A percentile compares a stretch with the other conserved stretches of the same genome.
These are phyloP conservation scores for Ephydatia muelleri DNA, from an alignment of 37 sponge, comb jelly and placozoan genomes.

Conservation along the genomic window DNA sequence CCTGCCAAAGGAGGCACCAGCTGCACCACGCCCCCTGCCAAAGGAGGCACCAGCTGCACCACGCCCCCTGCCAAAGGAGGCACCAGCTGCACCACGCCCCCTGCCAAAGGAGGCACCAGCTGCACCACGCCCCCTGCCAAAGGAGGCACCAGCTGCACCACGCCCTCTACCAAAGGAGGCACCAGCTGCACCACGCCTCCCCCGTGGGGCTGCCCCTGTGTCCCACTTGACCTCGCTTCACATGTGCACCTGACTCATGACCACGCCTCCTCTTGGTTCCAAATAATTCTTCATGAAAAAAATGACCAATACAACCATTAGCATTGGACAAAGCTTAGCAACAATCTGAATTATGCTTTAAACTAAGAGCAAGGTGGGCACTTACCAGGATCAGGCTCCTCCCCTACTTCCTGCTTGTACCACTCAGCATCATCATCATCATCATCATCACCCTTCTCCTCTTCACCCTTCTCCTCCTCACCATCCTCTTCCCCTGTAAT, in stretches of 20 bases:
- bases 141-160: too few relatives aligned
- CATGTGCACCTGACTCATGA: not conserved
- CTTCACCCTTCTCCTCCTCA: not conserved
- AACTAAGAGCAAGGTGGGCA: not conserved
- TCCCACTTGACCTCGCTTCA: not conserved
- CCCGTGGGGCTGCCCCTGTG: not conserved
- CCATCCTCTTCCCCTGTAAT: not conserved
- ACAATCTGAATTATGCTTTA: not conserved
- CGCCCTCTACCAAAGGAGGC: not conserved
- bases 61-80: not conserved
- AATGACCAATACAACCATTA: not conserved
- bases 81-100: too few relatives aligned
- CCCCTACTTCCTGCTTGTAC: slow-evolving; percentile 79
- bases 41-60: not conserved
- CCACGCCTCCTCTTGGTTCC: not conserved
- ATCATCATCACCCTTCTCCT: slow-evolving; percentile 16
- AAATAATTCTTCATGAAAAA: not conserved
- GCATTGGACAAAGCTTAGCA: not conserved
- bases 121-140: slow-evolving; percentile 1
- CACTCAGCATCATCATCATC: slow-evolving; percentile 78
- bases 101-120: not conserved
- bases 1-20: too few relatives aligned
- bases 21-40: too few relatives aligned
- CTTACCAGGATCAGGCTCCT: slow-evolving; percentile 76
- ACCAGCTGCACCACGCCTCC: slow-evolving; percentile 5